Evolutionary conservation across 1,140 invertebrate species (phyloP).

Genomic region (Drosophila ogumai): DNA sequence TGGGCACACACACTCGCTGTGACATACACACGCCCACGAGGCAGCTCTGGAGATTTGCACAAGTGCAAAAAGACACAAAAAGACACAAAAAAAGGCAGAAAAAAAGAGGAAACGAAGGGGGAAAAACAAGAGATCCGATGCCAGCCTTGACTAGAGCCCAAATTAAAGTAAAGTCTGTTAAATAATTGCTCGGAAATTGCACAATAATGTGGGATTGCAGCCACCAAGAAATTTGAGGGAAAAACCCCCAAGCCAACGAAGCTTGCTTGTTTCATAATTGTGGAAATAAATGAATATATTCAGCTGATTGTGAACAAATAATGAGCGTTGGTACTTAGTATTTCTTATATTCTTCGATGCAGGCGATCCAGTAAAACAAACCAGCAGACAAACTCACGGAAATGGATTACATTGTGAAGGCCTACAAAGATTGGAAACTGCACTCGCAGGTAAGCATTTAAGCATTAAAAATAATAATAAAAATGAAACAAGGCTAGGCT

Average conservation of each 20-base stretch:
- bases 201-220: constrained; percentile 40
- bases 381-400: constrained; percentile 42
- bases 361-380: constrained; percentile 34
- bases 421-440: constrained; percentile 84
- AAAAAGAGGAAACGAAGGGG: constrained; percentile 17
- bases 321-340: constrained; percentile 46
- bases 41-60: constrained; percentile 71
- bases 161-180: constrained; percentile 36
- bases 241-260: constrained; percentile 5
- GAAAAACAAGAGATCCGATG: constrained; percentile 31
- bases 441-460: constrained; percentile 75
- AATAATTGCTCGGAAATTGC: constrained; percentile 48
- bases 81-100: background rate
- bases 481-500: constrained; percentile 7
- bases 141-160: constrained; percentile 47
- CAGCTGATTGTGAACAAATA: constrained; percentile 14
- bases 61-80: constrained; percentile 65
- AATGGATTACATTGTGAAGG: constrained; percentile 84
- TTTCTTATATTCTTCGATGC: constrained; percentile 57
- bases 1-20: constrained; percentile 12
- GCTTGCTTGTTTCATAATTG: constrained; percentile 38
- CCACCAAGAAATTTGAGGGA: constrained; percentile 10
- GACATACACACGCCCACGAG: constrained; percentile 34
- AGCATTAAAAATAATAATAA: background rate
- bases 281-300: constrained; percentile 16